These are phyloP conservation scores for Troides aeacus DNA, from an alignment of 2,888 invertebrate genomes.

Conservation along the genomic window DNA sequence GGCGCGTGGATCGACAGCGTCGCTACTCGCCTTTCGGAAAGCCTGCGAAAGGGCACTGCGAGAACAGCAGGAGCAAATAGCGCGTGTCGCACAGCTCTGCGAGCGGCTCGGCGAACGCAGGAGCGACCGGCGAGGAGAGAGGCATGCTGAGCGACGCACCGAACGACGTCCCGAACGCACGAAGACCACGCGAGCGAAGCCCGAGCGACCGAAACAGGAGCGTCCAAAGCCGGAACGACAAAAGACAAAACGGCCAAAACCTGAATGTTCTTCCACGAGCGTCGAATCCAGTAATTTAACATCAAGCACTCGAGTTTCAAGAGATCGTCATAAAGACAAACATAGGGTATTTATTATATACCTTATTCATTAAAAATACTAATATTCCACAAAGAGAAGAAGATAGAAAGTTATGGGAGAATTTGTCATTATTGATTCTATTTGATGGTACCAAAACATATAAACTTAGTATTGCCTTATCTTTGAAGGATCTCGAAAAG, in stretches of 20 bases:
- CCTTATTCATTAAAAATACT: too few species aligned
- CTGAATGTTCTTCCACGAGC: constrained; percentile 28
- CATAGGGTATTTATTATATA: constrained; percentile 28
- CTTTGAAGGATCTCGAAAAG: too few species aligned
- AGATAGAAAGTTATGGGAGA: too few species aligned
- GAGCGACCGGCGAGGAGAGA: constrained; percentile 20
- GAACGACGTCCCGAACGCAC: constrained; percentile 22
- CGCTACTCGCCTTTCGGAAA: constrained; percentile 54
- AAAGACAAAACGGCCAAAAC: constrained; percentile 11
- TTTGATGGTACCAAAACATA: too few species aligned
- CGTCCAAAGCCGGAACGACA: constrained; percentile 12
- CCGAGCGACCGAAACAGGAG: constrained; percentile 14
- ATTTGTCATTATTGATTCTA: too few species aligned
- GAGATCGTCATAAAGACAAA: constrained; percentile 31
- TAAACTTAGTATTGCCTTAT: too few species aligned
- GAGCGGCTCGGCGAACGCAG: constrained; percentile 50
- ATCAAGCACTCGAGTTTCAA: constrained; percentile 44
- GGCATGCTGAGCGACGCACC: constrained; percentile 16
- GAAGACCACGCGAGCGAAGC: constrained; percentile 14
- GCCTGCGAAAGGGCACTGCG: constrained; percentile 56
- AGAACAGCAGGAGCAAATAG: constrained; percentile 57
- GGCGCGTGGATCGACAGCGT: constrained; percentile 40
- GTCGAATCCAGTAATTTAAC: constrained; percentile 47
- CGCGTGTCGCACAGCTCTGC: constrained; percentile 60
- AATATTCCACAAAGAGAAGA: too few species aligned